phyloP scores from a whole-genome alignment of 2,888 invertebrate species.

The Drosophila incognita region DNA sequence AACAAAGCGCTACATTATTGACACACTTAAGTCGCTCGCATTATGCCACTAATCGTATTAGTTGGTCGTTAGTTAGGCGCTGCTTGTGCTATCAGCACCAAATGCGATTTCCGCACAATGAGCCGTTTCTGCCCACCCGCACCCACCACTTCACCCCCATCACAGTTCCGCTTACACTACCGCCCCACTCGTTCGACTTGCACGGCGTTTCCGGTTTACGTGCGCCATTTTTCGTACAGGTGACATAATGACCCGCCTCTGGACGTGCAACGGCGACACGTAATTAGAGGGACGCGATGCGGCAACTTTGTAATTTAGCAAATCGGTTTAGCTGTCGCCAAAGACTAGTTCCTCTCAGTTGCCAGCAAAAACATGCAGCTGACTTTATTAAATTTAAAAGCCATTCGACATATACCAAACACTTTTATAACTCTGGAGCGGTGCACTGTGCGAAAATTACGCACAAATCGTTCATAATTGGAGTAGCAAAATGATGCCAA shows the following conservation, averaged over 20 bases:
- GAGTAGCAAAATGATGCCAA: neutral
- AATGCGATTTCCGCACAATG: conserved; percentile 79
- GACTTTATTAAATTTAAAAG: conserved; percentile 64
- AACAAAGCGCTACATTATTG: conserved; percentile 44
- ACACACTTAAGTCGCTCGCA: conserved; percentile 53
- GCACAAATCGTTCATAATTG: neutral
- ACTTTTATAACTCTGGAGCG: neutral
- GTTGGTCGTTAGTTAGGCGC: conserved; percentile 75
- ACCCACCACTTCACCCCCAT: neutral
- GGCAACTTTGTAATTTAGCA: conserved; percentile 69
- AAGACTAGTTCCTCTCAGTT: conserved; percentile 9
- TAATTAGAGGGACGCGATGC: conserved; percentile 60
- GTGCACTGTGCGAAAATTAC: neutral
- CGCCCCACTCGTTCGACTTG: conserved; percentile 2
- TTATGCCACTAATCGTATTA: conserved; percentile 82
- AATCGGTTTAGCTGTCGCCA: conserved; percentile 70
- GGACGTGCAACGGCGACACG: conserved; percentile 53
- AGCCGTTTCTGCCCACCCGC: conserved; percentile 30
- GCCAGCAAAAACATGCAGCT: neutral
- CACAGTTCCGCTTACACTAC: neutral
- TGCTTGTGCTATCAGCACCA: conserved; percentile 59
- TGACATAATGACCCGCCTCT: conserved; percentile 74
- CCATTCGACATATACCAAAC: conserved; percentile 43
- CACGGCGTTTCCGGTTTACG: conserved; percentile 73
- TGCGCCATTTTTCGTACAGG: conserved; percentile 76